Evolutionary conservation across 2,113 vertebrate genomes (phyloP).

Genomic region (Tricholaema leucomelas): DNA sequence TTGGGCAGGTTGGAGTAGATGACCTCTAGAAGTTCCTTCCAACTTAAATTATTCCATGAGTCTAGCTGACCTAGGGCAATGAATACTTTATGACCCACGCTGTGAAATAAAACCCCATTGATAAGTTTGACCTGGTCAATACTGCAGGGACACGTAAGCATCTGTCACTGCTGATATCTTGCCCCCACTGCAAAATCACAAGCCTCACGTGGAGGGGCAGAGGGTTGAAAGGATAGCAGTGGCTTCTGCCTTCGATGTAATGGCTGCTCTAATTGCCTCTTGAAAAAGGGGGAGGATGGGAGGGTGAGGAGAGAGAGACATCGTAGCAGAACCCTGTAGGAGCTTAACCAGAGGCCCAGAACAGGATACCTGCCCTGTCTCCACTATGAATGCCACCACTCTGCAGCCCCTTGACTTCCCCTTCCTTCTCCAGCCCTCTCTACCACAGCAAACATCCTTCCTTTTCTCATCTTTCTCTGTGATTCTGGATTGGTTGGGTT

Average conservation of each 20-base stretch:
- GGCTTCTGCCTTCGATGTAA: neutral
- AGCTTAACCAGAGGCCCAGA: neutral
- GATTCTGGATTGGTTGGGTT: neutral
- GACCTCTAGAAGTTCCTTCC: conserved; percentile 63
- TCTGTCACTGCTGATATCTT: conserved; percentile 57
- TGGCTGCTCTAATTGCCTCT: neutral
- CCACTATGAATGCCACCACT: neutral
- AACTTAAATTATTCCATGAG: conserved; percentile 62
- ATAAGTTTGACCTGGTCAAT: conserved; percentile 72
- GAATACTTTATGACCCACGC: conserved; percentile 61
- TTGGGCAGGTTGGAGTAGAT: neutral
- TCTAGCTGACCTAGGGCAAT: conserved; percentile 56
- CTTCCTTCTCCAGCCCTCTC: neutral
- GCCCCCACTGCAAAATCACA: conserved; percentile 37
- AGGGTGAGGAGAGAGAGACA: neutral
- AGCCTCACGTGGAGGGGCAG: neutral
- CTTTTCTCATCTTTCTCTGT: neutral
- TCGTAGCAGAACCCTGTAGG: neutral
- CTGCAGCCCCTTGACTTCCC: neutral
- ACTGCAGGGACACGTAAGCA: neutral
- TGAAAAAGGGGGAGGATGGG: neutral
- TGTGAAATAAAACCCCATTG: conserved; percentile 65
- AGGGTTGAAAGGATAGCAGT: conserved; percentile 15
- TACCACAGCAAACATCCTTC: neutral
- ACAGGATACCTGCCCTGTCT: neutral